phyloP scores from a whole-genome alignment of 2,888 invertebrate species.

The Cheilosia impressa region DNA sequence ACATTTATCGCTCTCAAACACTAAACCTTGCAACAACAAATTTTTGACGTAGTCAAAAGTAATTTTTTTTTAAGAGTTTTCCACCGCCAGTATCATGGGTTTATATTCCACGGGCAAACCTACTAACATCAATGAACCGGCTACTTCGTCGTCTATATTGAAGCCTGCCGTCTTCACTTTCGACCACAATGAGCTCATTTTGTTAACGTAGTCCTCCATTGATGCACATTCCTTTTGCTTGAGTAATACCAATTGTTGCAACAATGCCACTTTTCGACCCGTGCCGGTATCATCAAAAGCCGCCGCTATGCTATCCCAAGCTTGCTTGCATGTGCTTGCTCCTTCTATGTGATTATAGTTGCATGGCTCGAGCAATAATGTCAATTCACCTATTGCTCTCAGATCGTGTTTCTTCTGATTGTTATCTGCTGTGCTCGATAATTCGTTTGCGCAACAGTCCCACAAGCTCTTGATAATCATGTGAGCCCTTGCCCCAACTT shows the following conservation, averaged over 20 bases:
- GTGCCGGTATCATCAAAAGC: slow-evolving; percentile 55
- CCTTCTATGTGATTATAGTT: slow-evolving; percentile 37
- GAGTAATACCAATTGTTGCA: slow-evolving; percentile 46
- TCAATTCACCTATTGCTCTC: slow-evolving; percentile 50
- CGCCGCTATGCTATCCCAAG: slow-evolving; percentile 46
- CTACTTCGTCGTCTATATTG: slow-evolving; percentile 36
- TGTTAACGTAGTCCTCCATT: slow-evolving; percentile 26
- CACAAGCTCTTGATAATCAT: too few species aligned
- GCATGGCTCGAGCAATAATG: slow-evolving; percentile 40
- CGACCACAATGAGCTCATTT: slow-evolving; percentile 24
- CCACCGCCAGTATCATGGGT: slow-evolving; percentile 45
- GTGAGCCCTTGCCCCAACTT: slow-evolving; percentile 13
- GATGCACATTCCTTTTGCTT: slow-evolving; percentile 28
- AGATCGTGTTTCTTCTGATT: slow-evolving; percentile 67
- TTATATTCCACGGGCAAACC: slow-evolving; percentile 45
- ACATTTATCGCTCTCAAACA: slow-evolving; percentile 43
- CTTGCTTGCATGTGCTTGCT: slow-evolving; percentile 33
- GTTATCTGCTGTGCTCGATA: slow-evolving; percentile 76
- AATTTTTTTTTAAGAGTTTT: slow-evolving; percentile 36
- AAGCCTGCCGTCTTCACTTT: slow-evolving; percentile 24
- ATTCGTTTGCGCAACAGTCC: neutral
- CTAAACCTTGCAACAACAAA: slow-evolving; percentile 44
- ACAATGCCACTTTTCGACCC: slow-evolving; percentile 52
- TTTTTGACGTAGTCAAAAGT: slow-evolving; percentile 55
- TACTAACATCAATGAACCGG: slow-evolving; percentile 49